These are phyloP conservation scores for Portevinia maculata DNA, from an alignment of 2,888 invertebrate genomes.

Conservation along the genomic window DNA sequence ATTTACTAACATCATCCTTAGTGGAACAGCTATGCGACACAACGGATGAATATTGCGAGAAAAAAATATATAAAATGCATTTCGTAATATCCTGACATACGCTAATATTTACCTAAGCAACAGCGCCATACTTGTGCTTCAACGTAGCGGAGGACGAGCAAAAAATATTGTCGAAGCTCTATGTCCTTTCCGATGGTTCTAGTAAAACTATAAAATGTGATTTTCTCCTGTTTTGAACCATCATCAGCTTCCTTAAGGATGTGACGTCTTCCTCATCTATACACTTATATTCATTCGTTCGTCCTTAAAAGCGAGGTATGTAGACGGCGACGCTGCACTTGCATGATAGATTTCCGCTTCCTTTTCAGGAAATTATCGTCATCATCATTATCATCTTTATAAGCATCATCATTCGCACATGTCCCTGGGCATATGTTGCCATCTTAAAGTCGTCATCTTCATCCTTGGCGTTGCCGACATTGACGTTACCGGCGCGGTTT, in stretches of 20 bases:
- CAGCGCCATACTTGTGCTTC: not conserved
- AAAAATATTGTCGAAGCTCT: not conserved
- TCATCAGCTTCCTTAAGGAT: slow-evolving; percentile 32
- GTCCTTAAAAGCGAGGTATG: slow-evolving; percentile 18
- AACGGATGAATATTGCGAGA: slow-evolving; percentile 33
- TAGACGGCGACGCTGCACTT: slow-evolving; percentile 29
- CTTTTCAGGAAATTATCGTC: slow-evolving; percentile 28
- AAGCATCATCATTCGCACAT: slow-evolving; percentile 32
- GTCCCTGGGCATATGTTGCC: slow-evolving; percentile 65
- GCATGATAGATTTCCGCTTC: slow-evolving; percentile 34
- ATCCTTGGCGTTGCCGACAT: slow-evolving; percentile 28
- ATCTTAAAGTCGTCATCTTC: slow-evolving; percentile 57
- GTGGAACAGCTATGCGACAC: slow-evolving; percentile 10
- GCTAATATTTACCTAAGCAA: slow-evolving; percentile 44
- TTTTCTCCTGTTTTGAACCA: slow-evolving; percentile 57
- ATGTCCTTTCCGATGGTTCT: slow-evolving; percentile 9
- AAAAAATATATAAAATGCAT: slow-evolving; percentile 42
- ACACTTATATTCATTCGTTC: slow-evolving; percentile 39
- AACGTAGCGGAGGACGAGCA: not conserved
- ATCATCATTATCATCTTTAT: slow-evolving; percentile 21
- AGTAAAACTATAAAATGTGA: slow-evolving; percentile 43
- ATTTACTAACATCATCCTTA: slow-evolving; percentile 48
- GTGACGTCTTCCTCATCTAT: slow-evolving; percentile 40
- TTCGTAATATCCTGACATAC: slow-evolving; percentile 54
- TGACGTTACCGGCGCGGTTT: slow-evolving; percentile 30